Evolutionary conservation across 2,797 vertebrate genomes (phyloP), one percentile per base, ranked within the genome.

Genomic region (Eospalax fontanierii): DNA sequence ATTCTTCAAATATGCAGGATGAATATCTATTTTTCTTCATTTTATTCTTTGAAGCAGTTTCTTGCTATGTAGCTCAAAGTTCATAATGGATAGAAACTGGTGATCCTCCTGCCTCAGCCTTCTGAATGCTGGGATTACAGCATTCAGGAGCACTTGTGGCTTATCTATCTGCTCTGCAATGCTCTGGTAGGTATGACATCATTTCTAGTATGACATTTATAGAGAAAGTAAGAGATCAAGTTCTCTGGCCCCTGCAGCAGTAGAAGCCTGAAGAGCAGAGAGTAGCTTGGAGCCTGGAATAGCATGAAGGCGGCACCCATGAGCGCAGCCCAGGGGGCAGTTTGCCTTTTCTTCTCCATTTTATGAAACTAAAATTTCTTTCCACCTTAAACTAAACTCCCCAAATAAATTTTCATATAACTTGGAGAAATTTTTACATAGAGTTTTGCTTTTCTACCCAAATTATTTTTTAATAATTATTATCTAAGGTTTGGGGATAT

Each of bases 291-390:
- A 97, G 96, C 93, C 97, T 96, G 95, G 96, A 96, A 88, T 74
- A 89, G 90, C 87, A 95, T 97, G 97, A 95, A 94, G 95, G 97
- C 97, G 97, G 95, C 80, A 73, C 93, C 97, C 98, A 96, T 80
- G 97, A 97, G 95, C 97, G 95, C 94, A 91, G 96, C 97, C 97
- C 97, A 97, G 92, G 97, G 97, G 95, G 97, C 97, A 98, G 95
- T 63, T 98, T 97, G 97, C 97, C 97, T 93, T 95, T 79, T 43
- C 95, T 94, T 96, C 97, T 95, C 81, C 73, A 79, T 90, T 76
- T 97, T 98, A 90, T 94, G 88, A 96, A 96, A 97, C 75, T 66
- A 80, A 97, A 97, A 95, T 89, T 90, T 87, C 9, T 94, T 93
- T 87, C 91, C 54, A 78, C 86, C 38, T 84, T 66, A 63, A 83